A percentile compares a stretch with the other conserved stretches of the same genome.
These are phyloP conservation scores for Agrochola circellaris DNA, from an alignment of 2,888 invertebrate genomes.

Conservation along the genomic window DNA sequence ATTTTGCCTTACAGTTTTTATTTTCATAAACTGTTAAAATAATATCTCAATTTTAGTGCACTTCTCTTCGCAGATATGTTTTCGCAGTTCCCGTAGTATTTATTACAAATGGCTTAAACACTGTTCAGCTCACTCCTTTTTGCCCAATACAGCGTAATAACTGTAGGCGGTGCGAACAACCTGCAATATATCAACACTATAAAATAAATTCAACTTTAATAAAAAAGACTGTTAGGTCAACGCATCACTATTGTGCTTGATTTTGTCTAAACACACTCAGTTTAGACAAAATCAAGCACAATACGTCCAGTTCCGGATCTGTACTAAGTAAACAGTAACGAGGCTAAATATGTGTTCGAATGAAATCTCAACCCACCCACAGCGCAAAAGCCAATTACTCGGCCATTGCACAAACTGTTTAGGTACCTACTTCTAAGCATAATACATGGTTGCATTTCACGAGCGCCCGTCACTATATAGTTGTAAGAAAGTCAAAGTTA, in stretches of 20 bases:
- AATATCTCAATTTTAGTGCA: not conserved
- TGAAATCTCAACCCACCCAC: no score
- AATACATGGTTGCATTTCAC: no score
- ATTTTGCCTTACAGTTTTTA: not conserved
- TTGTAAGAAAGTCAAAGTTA: no score
- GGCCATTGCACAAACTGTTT: no score
- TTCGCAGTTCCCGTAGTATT: not conserved
- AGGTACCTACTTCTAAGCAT: no score
- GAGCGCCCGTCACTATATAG: no score
- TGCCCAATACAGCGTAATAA: constrained; percentile 80
- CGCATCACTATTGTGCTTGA: no score
- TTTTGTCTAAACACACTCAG: no score
- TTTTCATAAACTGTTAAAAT: not conserved
- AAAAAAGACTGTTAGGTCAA: not conserved
- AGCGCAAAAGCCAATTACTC: no score
- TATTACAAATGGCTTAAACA: not conserved
- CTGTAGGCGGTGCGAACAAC: constrained; percentile 83
- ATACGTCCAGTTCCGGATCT: not conserved
- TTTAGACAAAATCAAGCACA: not conserved
- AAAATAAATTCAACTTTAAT: not conserved
- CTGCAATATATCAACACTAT: constrained; percentile 70
- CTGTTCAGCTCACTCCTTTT: constrained; percentile 46
- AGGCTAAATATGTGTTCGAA: no score
- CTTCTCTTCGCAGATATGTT: not conserved
- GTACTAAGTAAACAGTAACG: no score